Evolutionary conservation across 2,888 invertebrate genomes (phyloP).

Genomic region (Volucella inflata): DNA sequence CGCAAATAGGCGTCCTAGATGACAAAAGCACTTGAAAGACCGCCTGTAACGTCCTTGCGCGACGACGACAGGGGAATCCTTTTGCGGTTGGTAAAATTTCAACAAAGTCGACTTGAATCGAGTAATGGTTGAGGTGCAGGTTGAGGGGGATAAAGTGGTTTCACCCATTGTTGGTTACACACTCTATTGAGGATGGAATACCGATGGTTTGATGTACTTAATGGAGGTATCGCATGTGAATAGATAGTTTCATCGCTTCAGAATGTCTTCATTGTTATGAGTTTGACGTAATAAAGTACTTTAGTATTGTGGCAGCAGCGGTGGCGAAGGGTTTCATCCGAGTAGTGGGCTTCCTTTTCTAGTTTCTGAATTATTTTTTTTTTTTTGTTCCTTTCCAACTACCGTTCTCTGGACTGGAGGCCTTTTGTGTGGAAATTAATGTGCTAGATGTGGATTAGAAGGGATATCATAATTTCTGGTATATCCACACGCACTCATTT

Average conservation of each 20-base stretch:
- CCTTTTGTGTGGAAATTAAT: conserved; percentile 70
- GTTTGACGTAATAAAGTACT: conserved; percentile 72
- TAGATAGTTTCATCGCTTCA: conserved; percentile 72
- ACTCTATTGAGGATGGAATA: conserved; percentile 71
- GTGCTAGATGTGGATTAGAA: conserved; percentile 70
- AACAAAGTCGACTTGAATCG: background rate
- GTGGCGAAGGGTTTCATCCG: conserved; percentile 35
- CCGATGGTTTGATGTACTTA: conserved; percentile 72
- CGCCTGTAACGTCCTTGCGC: background rate
- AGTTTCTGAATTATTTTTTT: no score
- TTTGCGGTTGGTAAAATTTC: conserved; percentile 24
- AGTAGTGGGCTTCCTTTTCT: conserved; percentile 29
- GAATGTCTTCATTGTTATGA: conserved; percentile 74
- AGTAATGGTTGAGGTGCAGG: background rate
- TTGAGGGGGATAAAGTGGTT: conserved; percentile 15
- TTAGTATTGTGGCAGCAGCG: conserved; percentile 46
- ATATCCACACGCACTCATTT: background rate
- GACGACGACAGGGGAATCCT: conserved; percentile 12
- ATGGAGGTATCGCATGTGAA: conserved; percentile 74
- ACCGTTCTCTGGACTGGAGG: conserved; percentile 41
- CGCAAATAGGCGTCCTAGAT: conserved; percentile 66
- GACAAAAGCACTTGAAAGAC: conserved; percentile 57
- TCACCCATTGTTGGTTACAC: conserved; percentile 68
- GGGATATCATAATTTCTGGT: conserved; percentile 71
- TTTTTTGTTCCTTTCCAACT: no score